These are phyloP conservation scores for Rotaria magnacalcarata DNA, from an alignment of 2,888 invertebrate species.

Conservation along the genomic window DNA sequence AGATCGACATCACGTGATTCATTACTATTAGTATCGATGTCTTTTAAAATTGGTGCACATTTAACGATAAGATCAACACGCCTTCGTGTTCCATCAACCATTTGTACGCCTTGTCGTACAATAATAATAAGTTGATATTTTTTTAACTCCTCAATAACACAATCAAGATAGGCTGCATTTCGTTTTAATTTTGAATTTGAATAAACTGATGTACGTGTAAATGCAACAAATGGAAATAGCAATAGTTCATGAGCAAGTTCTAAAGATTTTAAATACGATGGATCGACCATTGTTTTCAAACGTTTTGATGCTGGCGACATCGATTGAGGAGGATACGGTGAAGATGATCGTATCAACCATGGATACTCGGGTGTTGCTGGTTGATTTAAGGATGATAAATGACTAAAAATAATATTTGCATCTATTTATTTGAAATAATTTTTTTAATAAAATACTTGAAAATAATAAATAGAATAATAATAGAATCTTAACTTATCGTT, in stretches of 20 bases:
- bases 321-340: neutral
- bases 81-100: neutral
- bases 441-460: no score
- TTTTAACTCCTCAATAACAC: neutral
- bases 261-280: neutral
- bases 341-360: neutral
- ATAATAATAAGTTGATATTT: slow-evolving; percentile 3
- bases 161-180: slow-evolving; percentile 14
- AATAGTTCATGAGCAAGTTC: slow-evolving; percentile 5
- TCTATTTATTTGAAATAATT: no score
- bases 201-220: slow-evolving; percentile 15
- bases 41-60: neutral
- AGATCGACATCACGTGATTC: neutral
- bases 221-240: neutral
- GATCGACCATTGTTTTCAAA: neutral
- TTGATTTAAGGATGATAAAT: neutral
- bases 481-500: no score
- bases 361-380: neutral
- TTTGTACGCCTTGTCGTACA: slow-evolving; percentile 2
- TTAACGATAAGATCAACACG: slow-evolving; percentile 10
- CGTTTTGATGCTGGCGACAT: neutral
- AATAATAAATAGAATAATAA: no score
- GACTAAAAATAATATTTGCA: neutral
- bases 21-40: neutral
- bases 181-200: slow-evolving; percentile 8